Base-by-base conservation (phyloP, 2,113 vertebrate species). In the human region DNA sequence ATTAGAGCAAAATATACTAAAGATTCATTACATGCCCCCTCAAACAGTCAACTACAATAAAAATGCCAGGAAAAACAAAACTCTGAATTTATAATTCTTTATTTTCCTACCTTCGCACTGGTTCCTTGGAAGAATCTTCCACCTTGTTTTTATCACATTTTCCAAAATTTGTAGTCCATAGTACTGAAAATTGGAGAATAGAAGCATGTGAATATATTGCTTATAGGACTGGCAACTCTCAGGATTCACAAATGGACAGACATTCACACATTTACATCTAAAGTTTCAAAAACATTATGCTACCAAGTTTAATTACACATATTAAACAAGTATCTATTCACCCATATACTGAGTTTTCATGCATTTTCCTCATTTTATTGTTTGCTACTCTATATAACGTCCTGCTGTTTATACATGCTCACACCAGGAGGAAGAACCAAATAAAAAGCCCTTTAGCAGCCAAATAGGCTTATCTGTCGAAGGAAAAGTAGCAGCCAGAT, bases 81-180 rank as follows among this genome's bases (percentile, higher is more conserved):
- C 52, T 85, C 50, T 89, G 4, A 68, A 88, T 82, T 84, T 84
- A 17, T 8, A 82, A 94, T 89, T 88, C 23, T 75, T 72, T 59
- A 93, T 78, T 89, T 97, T 95, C 98, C 98, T 99, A 99, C 99
- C 99, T 99, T 99, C 99, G 97, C 99, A 99, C 75, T 99, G 99
- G 98, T 99, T 99, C 97, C 99, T 99, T 16, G 99, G 99, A 76
- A 99, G 99, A 98, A 99, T 99, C 99, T 99, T 99, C 99, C 99
- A 99, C 97, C 99, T 99, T 95, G 99, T 99, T 99, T 99, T 99
- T 98, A 99, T 99, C 98, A 99, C 99, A 2, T 99, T 99, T 99
- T 99, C 99, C 98, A 99, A 99, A 98, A 99, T 99, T 98, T 99
- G 99, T 97, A 99, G 99, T 59, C 99, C 99, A 98, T 99, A 99